A percentile compares a stretch with the other conserved stretches of the same genome.
These are phyloP conservation scores for Caenorhabditis doughertyi DNA, from an alignment of 2,888 invertebrate species.

Conservation along the genomic window DNA sequence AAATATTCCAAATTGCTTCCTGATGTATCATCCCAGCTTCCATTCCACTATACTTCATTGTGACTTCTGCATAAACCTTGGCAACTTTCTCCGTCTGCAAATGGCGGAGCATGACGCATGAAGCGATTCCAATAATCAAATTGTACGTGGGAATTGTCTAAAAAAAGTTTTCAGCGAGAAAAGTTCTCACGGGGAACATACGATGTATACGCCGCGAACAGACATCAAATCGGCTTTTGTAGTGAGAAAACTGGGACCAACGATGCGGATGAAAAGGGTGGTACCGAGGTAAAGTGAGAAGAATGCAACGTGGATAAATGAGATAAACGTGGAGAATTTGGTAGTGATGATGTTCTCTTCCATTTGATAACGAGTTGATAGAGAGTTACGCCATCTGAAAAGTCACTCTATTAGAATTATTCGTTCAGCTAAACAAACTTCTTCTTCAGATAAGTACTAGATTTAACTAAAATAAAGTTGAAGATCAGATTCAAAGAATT, in stretches of 20 bases:
- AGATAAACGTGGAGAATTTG: slow-evolving; percentile 34
- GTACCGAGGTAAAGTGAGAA: slow-evolving; percentile 34
- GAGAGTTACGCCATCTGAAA: slow-evolving; percentile 21
- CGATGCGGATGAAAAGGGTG: slow-evolving; percentile 14
- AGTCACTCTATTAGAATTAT: neutral
- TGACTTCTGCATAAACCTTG: slow-evolving; percentile 21
- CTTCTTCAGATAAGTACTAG: slow-evolving; percentile 7
- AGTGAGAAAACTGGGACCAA: slow-evolving; percentile 20
- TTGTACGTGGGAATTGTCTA: slow-evolving; percentile 45
- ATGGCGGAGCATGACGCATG: slow-evolving; percentile 5
- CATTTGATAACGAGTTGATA: slow-evolving; percentile 45
- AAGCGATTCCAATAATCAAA: slow-evolving; percentile 27
- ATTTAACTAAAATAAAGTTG: slow-evolving; percentile 24
- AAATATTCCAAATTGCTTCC: slow-evolving; percentile 27
- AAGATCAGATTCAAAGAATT: slow-evolving; percentile 22
- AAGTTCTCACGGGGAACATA: too few relatives aligned
- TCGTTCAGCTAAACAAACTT: neutral
- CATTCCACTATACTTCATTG: slow-evolving; percentile 9
- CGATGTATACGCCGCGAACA: slow-evolving; percentile 24
- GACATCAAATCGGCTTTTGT: slow-evolving; percentile 10
- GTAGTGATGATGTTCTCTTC: slow-evolving; percentile 49
- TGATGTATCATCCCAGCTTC: slow-evolving; percentile 31
- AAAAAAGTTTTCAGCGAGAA: neutral
- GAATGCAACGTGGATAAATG: slow-evolving; percentile 35
- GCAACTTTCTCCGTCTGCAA: slow-evolving; percentile 10